Percentiles rank a stretch among this genome's conserved stretches.
phyloP scores from a whole-genome alignment of 2,113 vertebrate species.

The Prunella fulvescens region DNA sequence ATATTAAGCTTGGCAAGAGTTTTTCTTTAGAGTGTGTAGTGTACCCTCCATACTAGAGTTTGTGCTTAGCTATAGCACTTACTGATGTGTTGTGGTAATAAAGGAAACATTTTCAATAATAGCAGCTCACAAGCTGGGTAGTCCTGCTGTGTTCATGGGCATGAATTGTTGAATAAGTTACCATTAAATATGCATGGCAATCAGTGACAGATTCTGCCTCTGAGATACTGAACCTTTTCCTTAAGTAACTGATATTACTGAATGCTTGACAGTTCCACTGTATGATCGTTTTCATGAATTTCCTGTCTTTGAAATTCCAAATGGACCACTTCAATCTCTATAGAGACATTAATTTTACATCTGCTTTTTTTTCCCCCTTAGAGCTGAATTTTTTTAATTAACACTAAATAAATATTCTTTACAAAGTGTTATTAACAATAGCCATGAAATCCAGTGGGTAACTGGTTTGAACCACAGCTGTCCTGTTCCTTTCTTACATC shows the following conservation, averaged over 20 bases:
- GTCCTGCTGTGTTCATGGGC: neutral
- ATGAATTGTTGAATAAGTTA: neutral
- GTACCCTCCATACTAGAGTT: neutral
- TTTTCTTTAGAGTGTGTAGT: neutral
- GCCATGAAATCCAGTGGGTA: neutral
- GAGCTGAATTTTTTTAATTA: slow-evolving; percentile 22
- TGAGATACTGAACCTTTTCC: neutral
- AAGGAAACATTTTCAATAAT: neutral
- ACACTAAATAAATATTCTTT: slow-evolving; percentile 25
- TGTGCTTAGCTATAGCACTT: neutral
- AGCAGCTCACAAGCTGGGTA: neutral
- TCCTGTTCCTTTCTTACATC: neutral
- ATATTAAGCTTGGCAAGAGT: neutral
- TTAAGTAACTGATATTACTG: neutral
- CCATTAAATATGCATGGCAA: neutral
- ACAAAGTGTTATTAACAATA: slow-evolving; percentile 24
- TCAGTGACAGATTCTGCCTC: neutral
- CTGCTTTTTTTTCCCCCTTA: neutral
- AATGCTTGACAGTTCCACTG: neutral
- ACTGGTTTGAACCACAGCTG: neutral
- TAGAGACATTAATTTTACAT: slow-evolving; percentile 1
- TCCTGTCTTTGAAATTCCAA: slow-evolving; percentile 44
- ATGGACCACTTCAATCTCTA: neutral
- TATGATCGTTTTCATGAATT: neutral
- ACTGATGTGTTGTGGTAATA: neutral